Base-by-base conservation (phyloP, 2,888 invertebrate genomes). In the Pachliopta kotzebuea region DNA sequence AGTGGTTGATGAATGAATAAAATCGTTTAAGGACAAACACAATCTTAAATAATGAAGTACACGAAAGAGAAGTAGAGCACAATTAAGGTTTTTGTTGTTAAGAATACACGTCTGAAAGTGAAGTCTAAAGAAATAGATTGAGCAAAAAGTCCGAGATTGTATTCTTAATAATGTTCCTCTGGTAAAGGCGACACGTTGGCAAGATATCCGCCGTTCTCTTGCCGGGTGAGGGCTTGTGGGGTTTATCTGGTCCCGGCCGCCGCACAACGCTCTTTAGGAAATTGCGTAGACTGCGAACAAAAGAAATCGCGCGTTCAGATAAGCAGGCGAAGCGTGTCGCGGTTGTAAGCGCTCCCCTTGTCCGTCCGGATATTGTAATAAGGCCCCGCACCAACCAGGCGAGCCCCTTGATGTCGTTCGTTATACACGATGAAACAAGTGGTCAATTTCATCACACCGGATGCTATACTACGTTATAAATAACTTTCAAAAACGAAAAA, bases 241-340 rank as follows among this genome's bases (percentile, higher is more conserved):
- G 79, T 82, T 87, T 87, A 86, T 88, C 85, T 84, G 76, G 70
- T 24, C 68, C 68, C 73, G 69, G 75, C 71, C 72, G 74, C 77
- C 75, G 74, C 75, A 56, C 56, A 76, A 71, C 74, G 76, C 84
- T 81, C 80, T 85, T 84, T 84, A 79, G 84, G 86, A 86, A 86
- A 87, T 87, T 85, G 86, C 85, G 86, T 84, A 84, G 81, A 81
- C 79, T 74, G 79, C 85, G 85, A 86, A 90, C 88, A 89, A 88
- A n/a, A 87, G 86, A 85, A 84, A 89, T 85, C 83, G 83, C 85
- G 79, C 78, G 78, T 76, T 76, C 69, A 79, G 86, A 88, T 88
- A 88, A 85, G 80, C 75, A 76, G 77, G 73, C 79, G 75, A 73
- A 78, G 78, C 79, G 79, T 82, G 82, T 83, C 83, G 76, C 75